Percentiles rank a stretch among this genome's conserved stretches.
Evolutionary conservation across 2,888 invertebrate genomes (phyloP).

Genomic region (Zeuzera pyrina): DNA sequence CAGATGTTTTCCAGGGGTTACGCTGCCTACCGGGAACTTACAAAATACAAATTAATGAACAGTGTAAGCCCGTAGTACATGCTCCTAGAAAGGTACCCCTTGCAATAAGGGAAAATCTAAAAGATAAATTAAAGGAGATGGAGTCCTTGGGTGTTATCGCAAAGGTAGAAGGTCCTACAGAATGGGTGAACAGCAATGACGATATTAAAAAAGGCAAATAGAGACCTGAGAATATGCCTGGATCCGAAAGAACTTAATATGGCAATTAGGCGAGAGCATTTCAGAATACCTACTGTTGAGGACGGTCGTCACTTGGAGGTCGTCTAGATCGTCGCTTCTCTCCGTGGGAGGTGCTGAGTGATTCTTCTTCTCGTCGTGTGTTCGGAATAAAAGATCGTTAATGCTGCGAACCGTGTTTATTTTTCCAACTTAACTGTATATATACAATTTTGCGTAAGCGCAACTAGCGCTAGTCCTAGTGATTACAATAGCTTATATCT

Average conservation of each 20-base stretch:
- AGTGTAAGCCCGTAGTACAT: slow-evolving; percentile 13
- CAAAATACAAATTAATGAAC: slow-evolving; percentile 10
- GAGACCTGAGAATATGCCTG: slow-evolving; percentile 19
- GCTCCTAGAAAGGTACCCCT: slow-evolving; percentile 17
- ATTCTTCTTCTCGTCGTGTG: too few relatives aligned
- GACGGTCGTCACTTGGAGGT: too few relatives aligned
- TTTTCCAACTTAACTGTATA: too few relatives aligned
- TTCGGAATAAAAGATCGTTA: too few relatives aligned
- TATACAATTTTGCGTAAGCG: too few relatives aligned
- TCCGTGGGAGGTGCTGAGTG: too few relatives aligned
- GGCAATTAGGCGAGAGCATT: slow-evolving; percentile 17
- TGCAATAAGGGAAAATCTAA: slow-evolving; percentile 11
- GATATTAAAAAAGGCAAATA: slow-evolving; percentile 19
- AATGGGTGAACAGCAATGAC: slow-evolving; percentile 22
- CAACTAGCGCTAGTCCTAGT: too few relatives aligned
- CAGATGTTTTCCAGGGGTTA: slow-evolving; percentile 10
- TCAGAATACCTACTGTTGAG: slow-evolving; percentile 12
- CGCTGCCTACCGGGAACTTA: slow-evolving; percentile 11
- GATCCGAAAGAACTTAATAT: slow-evolving; percentile 19
- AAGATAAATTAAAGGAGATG: slow-evolving; percentile 11
- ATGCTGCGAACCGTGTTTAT: too few relatives aligned
- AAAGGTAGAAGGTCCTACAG: slow-evolving; percentile 18
- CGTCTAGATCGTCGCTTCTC: too few relatives aligned
- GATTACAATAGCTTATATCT: too few relatives aligned
- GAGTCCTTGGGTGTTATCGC: slow-evolving; percentile 13